phyloP scores from a whole-genome alignment of 2,888 invertebrate genomes.

The Aphodius granarius region DNA sequence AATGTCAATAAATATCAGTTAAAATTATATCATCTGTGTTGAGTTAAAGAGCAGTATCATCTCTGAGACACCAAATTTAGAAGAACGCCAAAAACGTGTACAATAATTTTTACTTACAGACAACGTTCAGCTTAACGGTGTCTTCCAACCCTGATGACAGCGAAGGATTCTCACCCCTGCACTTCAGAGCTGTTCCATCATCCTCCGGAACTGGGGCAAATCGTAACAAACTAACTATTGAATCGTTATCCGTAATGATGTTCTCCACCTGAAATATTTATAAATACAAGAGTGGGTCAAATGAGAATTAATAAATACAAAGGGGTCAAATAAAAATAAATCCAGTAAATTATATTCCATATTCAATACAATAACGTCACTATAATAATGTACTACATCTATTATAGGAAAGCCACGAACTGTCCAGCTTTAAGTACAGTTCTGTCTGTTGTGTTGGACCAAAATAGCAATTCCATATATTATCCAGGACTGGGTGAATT shows the following conservation, averaged over 20 bases:
- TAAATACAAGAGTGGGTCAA: background rate
- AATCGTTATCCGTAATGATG: conserved; percentile 59
- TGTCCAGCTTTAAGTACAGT: background rate
- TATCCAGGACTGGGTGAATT: background rate
- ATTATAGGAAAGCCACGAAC: no score
- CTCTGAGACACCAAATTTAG: no score
- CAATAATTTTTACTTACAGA: conserved; percentile 73
- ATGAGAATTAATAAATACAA: no score
- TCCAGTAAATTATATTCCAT: no score
- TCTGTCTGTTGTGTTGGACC: background rate
- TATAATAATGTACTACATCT: no score
- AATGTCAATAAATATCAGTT: no score
- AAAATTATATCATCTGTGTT: no score
- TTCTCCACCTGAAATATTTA: conserved; percentile 21
- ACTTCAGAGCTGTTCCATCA: conserved; percentile 80
- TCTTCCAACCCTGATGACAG: conserved; percentile 80
- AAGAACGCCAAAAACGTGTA: no score
- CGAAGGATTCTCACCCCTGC: conserved; percentile 82
- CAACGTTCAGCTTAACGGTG: conserved; percentile 79
- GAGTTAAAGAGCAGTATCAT: no score
- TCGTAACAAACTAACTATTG: conserved; percentile 75
- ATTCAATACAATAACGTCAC: no score
- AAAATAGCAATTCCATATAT: background rate
- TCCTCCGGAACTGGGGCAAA: conserved; percentile 85
- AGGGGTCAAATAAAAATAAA: no score